Percentiles rank a stretch among this genome's conserved stretches.
Conservation (phyloP, 2,797 vertebrate species). For the Rousettus madagascariensis region DNA sequence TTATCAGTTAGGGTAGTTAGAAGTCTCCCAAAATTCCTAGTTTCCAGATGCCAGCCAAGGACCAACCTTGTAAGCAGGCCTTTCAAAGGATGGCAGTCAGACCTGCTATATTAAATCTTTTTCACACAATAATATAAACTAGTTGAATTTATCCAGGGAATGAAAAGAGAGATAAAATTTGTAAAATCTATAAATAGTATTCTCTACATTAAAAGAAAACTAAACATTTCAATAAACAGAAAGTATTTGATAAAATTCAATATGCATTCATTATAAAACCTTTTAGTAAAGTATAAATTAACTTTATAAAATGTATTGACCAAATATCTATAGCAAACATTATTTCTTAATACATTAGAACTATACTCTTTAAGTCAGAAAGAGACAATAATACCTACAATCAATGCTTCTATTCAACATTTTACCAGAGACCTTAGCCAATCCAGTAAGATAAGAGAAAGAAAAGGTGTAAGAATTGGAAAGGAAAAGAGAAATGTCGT, state of each 20-base stretch:
- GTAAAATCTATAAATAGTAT: not conserved
- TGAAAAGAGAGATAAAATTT: not conserved
- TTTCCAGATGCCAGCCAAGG: not conserved
- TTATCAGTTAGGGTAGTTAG: not conserved
- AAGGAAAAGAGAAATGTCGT: not conserved
- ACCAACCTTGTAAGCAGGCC: not conserved
- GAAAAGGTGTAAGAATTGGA: not conserved
- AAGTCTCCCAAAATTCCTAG: not conserved
- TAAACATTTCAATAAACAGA: not conserved
- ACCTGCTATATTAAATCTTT: no score
- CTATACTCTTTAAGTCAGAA: not conserved
- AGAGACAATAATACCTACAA: not conserved
- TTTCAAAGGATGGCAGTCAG: not conserved
- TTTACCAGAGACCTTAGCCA: not conserved
- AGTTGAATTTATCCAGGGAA: not conserved
- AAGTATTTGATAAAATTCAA: not conserved
- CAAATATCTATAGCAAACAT: not conserved
- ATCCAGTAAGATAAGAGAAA: not conserved
- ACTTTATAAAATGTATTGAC: no score
- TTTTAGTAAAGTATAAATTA: no score
- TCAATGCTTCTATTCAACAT: not conserved
- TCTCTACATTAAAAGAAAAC: not conserved
- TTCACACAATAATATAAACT: not conserved
- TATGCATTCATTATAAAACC: no score
- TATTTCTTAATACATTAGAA: not conserved